Base-by-base conservation (phyloP, 1,140 invertebrate species). In the Tetramorium simillimum region DNA sequence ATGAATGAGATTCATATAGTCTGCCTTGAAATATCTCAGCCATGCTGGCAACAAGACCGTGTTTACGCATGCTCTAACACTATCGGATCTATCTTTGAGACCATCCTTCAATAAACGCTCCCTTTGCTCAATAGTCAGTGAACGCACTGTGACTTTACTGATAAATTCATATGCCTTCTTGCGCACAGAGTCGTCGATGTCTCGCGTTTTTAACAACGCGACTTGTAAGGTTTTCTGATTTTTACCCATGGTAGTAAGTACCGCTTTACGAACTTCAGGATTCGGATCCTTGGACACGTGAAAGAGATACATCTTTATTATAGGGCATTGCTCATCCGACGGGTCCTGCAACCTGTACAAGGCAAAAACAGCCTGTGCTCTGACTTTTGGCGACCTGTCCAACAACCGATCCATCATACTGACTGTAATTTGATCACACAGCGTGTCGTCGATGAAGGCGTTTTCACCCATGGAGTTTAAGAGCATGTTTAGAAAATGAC, bases 301-400 rank as follows among this genome's bases (percentile, higher is more conserved):
- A 92, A 97, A 98, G n/a, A 97, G 93, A 92, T 97, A 98, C 0
- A 97, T 96, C 92, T 97, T 96, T 5, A 98, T 97, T 0, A 99
- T 97, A 16, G 96, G 96, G 95, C 98, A 98, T 70, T 97, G 95
- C 18, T 96, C 96, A 91, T 98, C 96, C 37, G 95, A 95, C 0
- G 98, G 98, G 90, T 98, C 97, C 94, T 99, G 98, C 4, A 99
- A 95, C 56, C 98, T 95, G 28, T 97, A 96, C 21, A 99, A 95
- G n/a, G 98, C 98, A 43, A 97, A 92, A 0, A 98, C 97, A 18
- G 98, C 98, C 92, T 98, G 97, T 53, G 97, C 96, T 58, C 98
- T 95, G 0, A 98, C 97, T 86, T 96, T 96, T 5, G 97, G 96
- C n/a, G 97, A 96, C 43, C 96, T 97, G 91, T 98, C 98, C 94